A percentile compares a stretch with the other conserved stretches of the same genome.
phyloP scores from a whole-genome alignment of 2,888 invertebrate genomes.

The Apoda limacodes region DNA sequence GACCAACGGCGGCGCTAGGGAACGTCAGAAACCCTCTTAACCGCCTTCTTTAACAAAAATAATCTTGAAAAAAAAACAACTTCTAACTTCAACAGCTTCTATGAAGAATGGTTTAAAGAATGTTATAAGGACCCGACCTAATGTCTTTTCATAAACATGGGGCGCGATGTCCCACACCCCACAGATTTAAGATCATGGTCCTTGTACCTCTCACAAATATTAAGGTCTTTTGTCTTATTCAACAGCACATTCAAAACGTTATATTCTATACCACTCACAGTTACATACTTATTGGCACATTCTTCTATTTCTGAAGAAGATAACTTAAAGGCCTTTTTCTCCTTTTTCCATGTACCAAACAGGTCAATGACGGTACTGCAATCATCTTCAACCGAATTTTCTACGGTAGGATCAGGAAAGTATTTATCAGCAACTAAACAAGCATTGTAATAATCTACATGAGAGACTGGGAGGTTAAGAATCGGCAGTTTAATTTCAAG shows the following conservation, averaged over 20 bases:
- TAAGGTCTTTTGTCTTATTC: conserved; percentile 36
- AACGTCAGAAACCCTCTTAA: too few relatives aligned
- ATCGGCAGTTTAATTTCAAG: too few relatives aligned
- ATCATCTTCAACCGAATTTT: too few relatives aligned
- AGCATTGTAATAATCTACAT: conserved; percentile 11
- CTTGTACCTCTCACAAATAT: conserved; percentile 33
- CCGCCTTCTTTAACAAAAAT: too few relatives aligned
- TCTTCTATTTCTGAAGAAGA: conserved; percentile 32
- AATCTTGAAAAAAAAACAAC: too few relatives aligned
- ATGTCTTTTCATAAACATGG: too few relatives aligned
- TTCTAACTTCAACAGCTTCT: too few relatives aligned
- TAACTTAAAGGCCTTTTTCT: conserved; percentile 22
- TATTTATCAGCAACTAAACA: conserved; percentile 24
- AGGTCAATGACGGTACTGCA: conserved; percentile 29
- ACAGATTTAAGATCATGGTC: conserved; percentile 32
- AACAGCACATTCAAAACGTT: conserved; percentile 33
- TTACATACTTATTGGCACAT: conserved; percentile 29
- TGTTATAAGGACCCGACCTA: too few relatives aligned
- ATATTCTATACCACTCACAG: conserved; percentile 25
- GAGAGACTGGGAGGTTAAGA: too few relatives aligned
- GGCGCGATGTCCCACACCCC: too few relatives aligned
- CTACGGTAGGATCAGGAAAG: conserved; percentile 1
- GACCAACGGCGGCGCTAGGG: too few relatives aligned
- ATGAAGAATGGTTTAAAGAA: too few relatives aligned
- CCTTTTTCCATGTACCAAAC: conserved; percentile 7